Evolutionary conservation across 2,113 vertebrate species (phyloP).

Genomic region (Nerophis ophidion): DNA sequence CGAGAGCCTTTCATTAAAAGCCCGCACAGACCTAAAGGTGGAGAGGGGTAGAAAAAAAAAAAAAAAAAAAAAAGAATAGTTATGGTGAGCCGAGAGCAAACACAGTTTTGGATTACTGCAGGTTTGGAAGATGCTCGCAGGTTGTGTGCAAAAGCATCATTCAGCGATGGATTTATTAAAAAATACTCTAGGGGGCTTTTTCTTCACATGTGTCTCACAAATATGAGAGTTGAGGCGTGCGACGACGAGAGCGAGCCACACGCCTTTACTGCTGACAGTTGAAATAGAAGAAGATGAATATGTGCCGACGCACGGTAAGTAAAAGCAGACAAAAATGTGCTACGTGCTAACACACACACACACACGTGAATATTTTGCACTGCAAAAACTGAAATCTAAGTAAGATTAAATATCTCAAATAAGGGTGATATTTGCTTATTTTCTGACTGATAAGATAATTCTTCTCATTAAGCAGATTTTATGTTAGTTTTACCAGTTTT

Average conservation of each 20-base stretch:
- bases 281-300: constrained; percentile 14
- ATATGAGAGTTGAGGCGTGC: not conserved
- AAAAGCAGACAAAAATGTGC: not conserved
- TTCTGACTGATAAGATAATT: too few species aligned
- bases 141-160: not conserved
- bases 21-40: constrained; percentile 27
- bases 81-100: not conserved
- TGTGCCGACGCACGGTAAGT: constrained; percentile 10
- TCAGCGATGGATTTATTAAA: not conserved
- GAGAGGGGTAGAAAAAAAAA: not conserved
- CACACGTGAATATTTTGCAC: constrained; percentile 70
- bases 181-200: not conserved
- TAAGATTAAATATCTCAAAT: too few species aligned
- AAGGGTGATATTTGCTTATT: too few species aligned
- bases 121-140: not conserved
- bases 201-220: not conserved
- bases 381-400: too few species aligned
- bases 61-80: not conserved
- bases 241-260: not conserved
- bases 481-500: too few species aligned
- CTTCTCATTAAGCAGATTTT: too few species aligned
- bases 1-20: constrained; percentile 43
- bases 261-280: not conserved
- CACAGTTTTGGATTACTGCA: constrained; percentile 6
- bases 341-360: constrained; percentile 8